Conservation (phyloP, 1,140 invertebrate species). For the Plectrocnemia conspersa region DNA sequence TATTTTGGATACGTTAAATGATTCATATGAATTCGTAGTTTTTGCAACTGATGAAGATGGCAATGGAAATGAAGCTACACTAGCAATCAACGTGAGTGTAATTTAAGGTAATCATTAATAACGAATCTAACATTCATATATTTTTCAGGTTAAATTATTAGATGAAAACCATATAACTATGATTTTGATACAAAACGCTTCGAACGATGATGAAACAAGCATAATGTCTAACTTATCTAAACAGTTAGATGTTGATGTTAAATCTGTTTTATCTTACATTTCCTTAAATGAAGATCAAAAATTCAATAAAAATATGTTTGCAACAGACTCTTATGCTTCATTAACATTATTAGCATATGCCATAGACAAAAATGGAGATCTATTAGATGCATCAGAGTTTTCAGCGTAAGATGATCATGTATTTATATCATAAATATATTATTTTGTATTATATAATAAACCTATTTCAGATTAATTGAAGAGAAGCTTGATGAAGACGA, state of each 20-base stretch:
- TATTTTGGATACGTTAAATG: constrained; percentile 7
- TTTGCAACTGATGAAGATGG: constrained; percentile 32
- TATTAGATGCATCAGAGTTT: constrained; percentile 22
- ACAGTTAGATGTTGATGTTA: not conserved
- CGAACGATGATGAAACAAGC: constrained; percentile 3
- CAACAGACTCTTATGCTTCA: constrained; percentile 10
- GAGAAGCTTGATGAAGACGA: not conserved
- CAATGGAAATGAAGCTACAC: constrained; percentile 1
- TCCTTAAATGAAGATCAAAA: too few species aligned
- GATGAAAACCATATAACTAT: constrained; percentile 30
- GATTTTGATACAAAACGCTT: constrained; percentile 20
- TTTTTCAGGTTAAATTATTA: constrained; percentile 35
- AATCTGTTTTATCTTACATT: too few species aligned
- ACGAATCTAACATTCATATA: not conserved
- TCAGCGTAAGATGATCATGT: constrained; percentile 20
- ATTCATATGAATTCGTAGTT: constrained; percentile 25
- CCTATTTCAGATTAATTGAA: constrained; percentile 8
- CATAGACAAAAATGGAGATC: constrained; percentile 23
- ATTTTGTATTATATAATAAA: constrained; percentile 2
- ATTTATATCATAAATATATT: too few species aligned
- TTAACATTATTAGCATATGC: constrained; percentile 33
- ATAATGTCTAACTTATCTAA: not conserved
- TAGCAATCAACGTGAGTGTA: constrained; percentile 23
- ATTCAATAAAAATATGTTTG: constrained; percentile 14
- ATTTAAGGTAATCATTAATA: not conserved